These are phyloP conservation scores for Cerastis leucographa DNA, from an alignment of 2,888 invertebrate genomes.

Conservation along the genomic window DNA sequence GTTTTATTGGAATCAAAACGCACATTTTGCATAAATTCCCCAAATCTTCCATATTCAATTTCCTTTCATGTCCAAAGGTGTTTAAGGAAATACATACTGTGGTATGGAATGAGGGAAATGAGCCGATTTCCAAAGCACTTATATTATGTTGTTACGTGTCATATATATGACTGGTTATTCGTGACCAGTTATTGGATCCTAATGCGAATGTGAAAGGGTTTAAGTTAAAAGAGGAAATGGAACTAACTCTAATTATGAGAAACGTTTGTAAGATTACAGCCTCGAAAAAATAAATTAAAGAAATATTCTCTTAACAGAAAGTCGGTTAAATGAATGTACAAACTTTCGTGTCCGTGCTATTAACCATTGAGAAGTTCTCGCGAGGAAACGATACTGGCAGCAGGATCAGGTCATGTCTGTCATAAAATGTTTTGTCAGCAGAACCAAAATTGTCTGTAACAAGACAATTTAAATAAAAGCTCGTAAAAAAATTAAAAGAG, in stretches of 20 bases:
- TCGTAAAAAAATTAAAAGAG: too few relatives aligned
- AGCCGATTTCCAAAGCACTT: constrained; percentile 58
- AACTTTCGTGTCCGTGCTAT: too few relatives aligned
- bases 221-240: constrained; percentile 16
- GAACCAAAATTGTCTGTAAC: too few relatives aligned
- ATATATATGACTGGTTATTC: constrained; percentile 52
- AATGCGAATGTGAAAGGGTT: neutral
- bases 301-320: too few relatives aligned
- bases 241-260: neutral
- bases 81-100: constrained; percentile 58
- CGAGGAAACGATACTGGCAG: too few relatives aligned
- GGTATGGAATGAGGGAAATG: constrained; percentile 48
- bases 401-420: too few relatives aligned
- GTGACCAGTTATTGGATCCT: constrained; percentile 56
- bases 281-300: neutral
- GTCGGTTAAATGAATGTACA: too few relatives aligned
- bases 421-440: too few relatives aligned
- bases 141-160: constrained; percentile 53
- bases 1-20: constrained; percentile 10
- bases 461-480: too few relatives aligned
- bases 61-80: constrained; percentile 54
- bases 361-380: too few relatives aligned
- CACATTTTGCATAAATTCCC: constrained; percentile 10
- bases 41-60: constrained; percentile 49
- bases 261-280: neutral